Percentiles rank a stretch among this genome's conserved stretches.
phyloP scores from a whole-genome alignment of 2,888 invertebrate genomes.

The Unio pictorum region DNA sequence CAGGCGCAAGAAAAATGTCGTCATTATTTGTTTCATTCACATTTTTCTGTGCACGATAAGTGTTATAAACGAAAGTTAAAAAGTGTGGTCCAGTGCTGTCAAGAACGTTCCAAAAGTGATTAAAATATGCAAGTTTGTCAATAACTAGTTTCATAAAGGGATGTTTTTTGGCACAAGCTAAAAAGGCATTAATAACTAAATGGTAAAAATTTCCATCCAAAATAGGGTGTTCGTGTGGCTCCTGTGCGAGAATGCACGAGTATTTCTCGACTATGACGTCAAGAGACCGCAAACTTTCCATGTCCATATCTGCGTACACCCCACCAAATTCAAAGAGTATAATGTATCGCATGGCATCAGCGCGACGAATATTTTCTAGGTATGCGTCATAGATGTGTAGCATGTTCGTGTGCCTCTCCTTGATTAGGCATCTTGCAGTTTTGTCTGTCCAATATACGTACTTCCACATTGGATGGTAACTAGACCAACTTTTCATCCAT shows the following conservation, averaged over 20 bases:
- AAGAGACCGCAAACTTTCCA: slow-evolving; percentile 60
- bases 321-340: slow-evolving; percentile 67
- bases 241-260: slow-evolving; percentile 58
- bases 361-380: slow-evolving; percentile 56
- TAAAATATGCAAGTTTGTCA: slow-evolving; percentile 48
- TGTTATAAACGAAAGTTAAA: slow-evolving; percentile 43
- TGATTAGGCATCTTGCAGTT: slow-evolving; percentile 60
- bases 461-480: slow-evolving; percentile 64
- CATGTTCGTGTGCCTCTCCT: slow-evolving; percentile 53
- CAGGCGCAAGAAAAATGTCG: slow-evolving; percentile 38
- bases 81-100: slow-evolving; percentile 66
- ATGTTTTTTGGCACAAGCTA: slow-evolving; percentile 56
- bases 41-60: slow-evolving; percentile 31
- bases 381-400: slow-evolving; percentile 57
- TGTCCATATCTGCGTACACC: slow-evolving; percentile 66
- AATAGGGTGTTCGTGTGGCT: slow-evolving; percentile 61
- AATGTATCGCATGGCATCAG: slow-evolving; percentile 66
- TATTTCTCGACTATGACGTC: slow-evolving; percentile 49
- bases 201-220: slow-evolving; percentile 56
- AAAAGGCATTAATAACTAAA: slow-evolving; percentile 60
- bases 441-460: slow-evolving; percentile 69
- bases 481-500: slow-evolving; percentile 62
- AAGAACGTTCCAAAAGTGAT: slow-evolving; percentile 59
- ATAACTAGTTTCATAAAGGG: slow-evolving; percentile 58
- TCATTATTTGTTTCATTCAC: slow-evolving; percentile 13